Conservation (phyloP, 2,888 invertebrate species). For the Venusia cambrica region DNA sequence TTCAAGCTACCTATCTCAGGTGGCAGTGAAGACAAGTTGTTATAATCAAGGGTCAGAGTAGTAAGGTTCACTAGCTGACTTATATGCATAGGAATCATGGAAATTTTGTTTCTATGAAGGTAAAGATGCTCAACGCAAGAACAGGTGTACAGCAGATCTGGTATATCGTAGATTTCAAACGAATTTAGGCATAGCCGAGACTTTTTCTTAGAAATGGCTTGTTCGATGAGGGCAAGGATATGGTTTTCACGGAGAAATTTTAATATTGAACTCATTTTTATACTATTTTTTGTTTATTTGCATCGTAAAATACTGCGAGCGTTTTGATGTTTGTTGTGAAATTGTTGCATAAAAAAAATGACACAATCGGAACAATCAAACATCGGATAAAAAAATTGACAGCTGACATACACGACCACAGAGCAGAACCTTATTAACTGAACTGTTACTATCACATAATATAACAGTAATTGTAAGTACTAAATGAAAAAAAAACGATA, state of each 20-base stretch:
- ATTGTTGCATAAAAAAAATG: no score
- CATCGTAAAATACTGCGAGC: constrained; percentile 61
- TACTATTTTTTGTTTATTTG: constrained; percentile 48
- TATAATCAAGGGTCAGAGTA: constrained; percentile 84
- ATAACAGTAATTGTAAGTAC: no score
- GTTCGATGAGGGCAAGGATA: constrained; percentile 84
- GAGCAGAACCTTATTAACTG: no score
- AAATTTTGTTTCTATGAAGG: constrained; percentile 83
- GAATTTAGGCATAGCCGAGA: constrained; percentile 83
- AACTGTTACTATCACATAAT: no score
- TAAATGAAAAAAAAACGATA: no score
- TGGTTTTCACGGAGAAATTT: constrained; percentile 86
- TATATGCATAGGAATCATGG: constrained; percentile 69
- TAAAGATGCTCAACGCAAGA: constrained; percentile 81
- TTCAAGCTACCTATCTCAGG: constrained; percentile 80
- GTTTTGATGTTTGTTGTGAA: constrained; percentile 57
- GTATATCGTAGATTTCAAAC: constrained; percentile 83
- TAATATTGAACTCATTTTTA: constrained; percentile 83
- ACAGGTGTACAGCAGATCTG: constrained; percentile 79
- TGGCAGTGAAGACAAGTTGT: constrained; percentile 82
- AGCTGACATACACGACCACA: no score
- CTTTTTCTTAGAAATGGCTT: constrained; percentile 80
- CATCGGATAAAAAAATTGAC: no score
- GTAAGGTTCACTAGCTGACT: constrained; percentile 78
- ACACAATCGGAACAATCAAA: no score